Percentiles rank a stretch among this genome's conserved stretches.
Evolutionary conservation across 2,113 vertebrate genomes (phyloP).

Genomic region (Tupaia chinensis): DNA sequence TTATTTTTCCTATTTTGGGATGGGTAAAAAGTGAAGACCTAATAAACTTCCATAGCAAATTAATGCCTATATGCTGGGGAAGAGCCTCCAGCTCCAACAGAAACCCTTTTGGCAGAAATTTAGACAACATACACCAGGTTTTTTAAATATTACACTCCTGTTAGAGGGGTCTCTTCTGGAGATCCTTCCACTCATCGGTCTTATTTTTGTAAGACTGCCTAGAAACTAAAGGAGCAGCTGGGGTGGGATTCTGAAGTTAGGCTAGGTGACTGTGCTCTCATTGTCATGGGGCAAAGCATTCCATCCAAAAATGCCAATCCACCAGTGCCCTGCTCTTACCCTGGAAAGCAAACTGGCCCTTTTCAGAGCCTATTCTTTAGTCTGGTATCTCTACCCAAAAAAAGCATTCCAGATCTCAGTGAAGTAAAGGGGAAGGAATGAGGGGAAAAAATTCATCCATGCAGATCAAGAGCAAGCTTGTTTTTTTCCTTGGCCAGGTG

Average conservation of each 20-base stretch:
- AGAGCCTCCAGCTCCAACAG: slow-evolving; percentile 14
- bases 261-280: neutral
- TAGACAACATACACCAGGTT: neutral
- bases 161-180: neutral
- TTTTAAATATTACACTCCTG: neutral
- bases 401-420: neutral
- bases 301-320: neutral
- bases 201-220: neutral
- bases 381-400: neutral
- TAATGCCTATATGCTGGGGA: neutral
- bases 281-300: neutral
- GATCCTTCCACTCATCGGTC: neutral
- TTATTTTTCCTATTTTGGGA: slow-evolving; percentile 24
- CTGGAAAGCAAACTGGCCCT: neutral
- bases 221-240: neutral
- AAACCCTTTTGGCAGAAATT: slow-evolving; percentile 36
- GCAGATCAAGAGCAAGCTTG: neutral
- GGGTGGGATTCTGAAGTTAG: neutral
- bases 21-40: neutral
- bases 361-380: neutral
- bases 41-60: neutral
- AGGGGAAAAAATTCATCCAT: slow-evolving; percentile 10
- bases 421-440: neutral
- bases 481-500: neutral
- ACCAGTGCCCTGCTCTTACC: neutral